phyloP scores from a whole-genome alignment of 2,888 invertebrate species.

The Sinohyriopsis cumingii region DNA sequence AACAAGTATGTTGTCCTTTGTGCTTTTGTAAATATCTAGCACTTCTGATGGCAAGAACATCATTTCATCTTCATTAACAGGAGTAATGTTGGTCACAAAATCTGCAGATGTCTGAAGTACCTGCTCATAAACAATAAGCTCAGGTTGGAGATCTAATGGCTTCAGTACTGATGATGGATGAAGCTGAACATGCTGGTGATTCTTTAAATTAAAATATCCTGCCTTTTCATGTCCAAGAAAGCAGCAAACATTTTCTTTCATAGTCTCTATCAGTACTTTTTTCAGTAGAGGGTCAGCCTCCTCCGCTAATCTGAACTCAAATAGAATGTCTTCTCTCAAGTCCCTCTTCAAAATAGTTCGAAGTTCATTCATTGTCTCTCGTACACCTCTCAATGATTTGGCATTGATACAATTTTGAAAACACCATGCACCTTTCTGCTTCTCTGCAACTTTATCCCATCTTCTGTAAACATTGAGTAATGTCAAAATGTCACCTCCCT shows the following conservation, averaged over 20 bases:
- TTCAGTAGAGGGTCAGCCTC: slow-evolving; percentile 31
- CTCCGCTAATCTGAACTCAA: slow-evolving; percentile 25
- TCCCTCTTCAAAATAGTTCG: slow-evolving; percentile 46
- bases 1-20: slow-evolving; percentile 36
- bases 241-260: slow-evolving; percentile 50
- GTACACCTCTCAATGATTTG: slow-evolving; percentile 58
- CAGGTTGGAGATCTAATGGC: slow-evolving; percentile 47
- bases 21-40: slow-evolving; percentile 32
- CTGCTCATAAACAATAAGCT: too few species aligned
- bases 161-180: slow-evolving; percentile 62
- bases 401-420: slow-evolving; percentile 65
- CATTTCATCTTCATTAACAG: slow-evolving; percentile 50
- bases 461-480: slow-evolving; percentile 49
- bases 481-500: slow-evolving; percentile 55
- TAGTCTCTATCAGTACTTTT: slow-evolving; percentile 50
- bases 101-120: slow-evolving; percentile 54
- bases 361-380: slow-evolving; percentile 54
- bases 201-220: slow-evolving; percentile 50
- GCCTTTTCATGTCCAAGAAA: slow-evolving; percentile 57
- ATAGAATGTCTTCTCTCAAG: slow-evolving; percentile 25
- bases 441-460: slow-evolving; percentile 50
- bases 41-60: slow-evolving; percentile 21
- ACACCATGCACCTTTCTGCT: slow-evolving; percentile 61
- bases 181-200: slow-evolving; percentile 45
- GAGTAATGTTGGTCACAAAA: slow-evolving; percentile 57